Evolutionary conservation across 2,888 invertebrate genomes (phyloP), one percentile per base, ranked within the genome.

Genomic region (Heliothis peltigera): DNA sequence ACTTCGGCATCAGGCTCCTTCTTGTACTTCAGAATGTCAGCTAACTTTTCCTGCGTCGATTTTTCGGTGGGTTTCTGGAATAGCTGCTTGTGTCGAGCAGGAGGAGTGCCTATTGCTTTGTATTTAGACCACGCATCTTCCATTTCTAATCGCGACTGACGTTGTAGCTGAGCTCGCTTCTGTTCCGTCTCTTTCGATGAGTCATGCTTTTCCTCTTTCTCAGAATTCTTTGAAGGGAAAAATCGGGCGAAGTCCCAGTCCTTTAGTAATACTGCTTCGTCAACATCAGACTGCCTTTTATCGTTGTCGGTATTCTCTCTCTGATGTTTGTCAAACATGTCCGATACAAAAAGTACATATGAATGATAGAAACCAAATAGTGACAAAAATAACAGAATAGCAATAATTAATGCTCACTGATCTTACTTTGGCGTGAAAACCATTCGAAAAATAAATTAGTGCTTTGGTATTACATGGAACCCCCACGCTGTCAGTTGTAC

Each of bases 201-300:
- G 58, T 89, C 91, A 73, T 77, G 85, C 67, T 90, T 93, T 67
- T 89, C 91, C 56, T 89, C 91, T 81, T 88, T 89, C n/a, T 90
- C 91, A 17, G 82, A 80, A 76, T 83, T 91, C 84, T 92, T 95
- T 67, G 94, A 92, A 15, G 97, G 97, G 92, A 98, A 98, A 95
- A 98, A 98, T 88, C 97, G 96, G 79, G 97, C 97, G 91, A 98
- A 97, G 93, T 98, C 97, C 98, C 98, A 98, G 87, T 98, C 98
- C 92, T 97, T 97, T 81, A 98, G 95, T 75, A 98, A 95, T 59
- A 97, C 96, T 72, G 97, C 97, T 89, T 98, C 98, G 87, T 97
- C 97, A 84, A 96, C 95, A 85, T 97, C 96, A 59, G 96, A 95
- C 83, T 91, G 90, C 84, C 87, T 88, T 85, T 92, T 93, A 87